Conservation (phyloP, 2,888 invertebrate genomes). For the Pristionchus arcanus region DNA sequence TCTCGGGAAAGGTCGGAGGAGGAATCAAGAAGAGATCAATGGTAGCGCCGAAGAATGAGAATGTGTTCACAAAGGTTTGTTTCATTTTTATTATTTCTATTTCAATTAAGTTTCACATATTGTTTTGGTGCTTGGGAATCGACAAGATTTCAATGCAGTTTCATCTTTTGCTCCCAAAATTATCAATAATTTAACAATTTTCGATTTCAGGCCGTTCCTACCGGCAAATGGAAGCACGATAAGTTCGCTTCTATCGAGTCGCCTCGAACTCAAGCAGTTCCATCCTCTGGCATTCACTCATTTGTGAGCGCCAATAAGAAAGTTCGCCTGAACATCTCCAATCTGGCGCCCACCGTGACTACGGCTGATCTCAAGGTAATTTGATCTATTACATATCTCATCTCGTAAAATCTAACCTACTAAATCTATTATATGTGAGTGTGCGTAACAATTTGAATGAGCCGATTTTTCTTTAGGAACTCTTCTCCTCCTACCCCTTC, state of each 20-base stretch:
- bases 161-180: neutral
- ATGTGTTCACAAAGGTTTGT: neutral
- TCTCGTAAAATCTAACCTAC: too few species aligned
- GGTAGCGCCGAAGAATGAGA: neutral
- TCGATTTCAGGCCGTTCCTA: neutral
- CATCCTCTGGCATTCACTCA: neutral
- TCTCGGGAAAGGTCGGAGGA: neutral
- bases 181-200: neutral
- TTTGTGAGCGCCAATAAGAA: constrained; percentile 5
- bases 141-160: neutral
- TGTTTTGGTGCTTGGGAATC: neutral
- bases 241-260: neutral
- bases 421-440: too few species aligned
- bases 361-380: constrained; percentile 45
- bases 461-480: constrained; percentile 57
- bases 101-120: neutral
- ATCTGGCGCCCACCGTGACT: constrained; percentile 40
- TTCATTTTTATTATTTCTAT: neutral
- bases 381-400: neutral
- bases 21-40: neutral
- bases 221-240: constrained; percentile 45
- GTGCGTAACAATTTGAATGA: neutral
- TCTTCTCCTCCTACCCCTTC: constrained; percentile 63
- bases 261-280: neutral
- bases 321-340: constrained; percentile 52